phyloP scores from a whole-genome alignment of 2,888 invertebrate genomes.

The Scaeva pyrastri region DNA sequence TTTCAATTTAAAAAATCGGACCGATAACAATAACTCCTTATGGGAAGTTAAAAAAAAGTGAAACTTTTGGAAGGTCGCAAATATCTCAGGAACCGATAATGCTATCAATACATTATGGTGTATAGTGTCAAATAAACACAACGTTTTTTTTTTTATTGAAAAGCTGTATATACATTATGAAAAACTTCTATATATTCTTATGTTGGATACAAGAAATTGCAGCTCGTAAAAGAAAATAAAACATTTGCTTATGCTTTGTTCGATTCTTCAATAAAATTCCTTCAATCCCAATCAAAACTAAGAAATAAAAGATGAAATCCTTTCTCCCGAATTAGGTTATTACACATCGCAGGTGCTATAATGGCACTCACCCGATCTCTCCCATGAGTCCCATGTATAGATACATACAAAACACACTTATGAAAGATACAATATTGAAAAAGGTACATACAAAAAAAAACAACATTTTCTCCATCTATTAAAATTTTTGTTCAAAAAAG shows the following conservation, averaged over 20 bases:
- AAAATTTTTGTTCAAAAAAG: constrained; percentile 43
- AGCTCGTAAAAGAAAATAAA: not conserved
- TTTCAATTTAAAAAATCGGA: no score
- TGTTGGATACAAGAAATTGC: no score
- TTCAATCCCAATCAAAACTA: not conserved
- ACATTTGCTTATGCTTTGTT: constrained; percentile 2
- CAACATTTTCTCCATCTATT: constrained; percentile 14
- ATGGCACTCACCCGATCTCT: constrained; percentile 34
- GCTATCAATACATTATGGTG: no score
- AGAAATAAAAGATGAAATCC: constrained; percentile 6
- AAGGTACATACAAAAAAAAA: not conserved
- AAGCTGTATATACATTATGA: no score
- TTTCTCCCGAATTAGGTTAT: constrained; percentile 13
- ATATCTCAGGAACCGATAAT: no score
- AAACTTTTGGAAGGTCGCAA: no score
- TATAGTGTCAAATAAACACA: no score
- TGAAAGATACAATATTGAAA: constrained; percentile 35
- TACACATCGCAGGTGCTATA: constrained; percentile 70
- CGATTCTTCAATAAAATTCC: not conserved
- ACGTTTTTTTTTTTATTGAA: no score
- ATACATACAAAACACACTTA: constrained; percentile 9
- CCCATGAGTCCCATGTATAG: no score
- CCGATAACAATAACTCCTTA: no score
- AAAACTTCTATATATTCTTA: no score
- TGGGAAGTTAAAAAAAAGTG: no score